Evolutionary conservation across 2,797 vertebrate species (phyloP).

Genomic region (Macropodus opercularis): DNA sequence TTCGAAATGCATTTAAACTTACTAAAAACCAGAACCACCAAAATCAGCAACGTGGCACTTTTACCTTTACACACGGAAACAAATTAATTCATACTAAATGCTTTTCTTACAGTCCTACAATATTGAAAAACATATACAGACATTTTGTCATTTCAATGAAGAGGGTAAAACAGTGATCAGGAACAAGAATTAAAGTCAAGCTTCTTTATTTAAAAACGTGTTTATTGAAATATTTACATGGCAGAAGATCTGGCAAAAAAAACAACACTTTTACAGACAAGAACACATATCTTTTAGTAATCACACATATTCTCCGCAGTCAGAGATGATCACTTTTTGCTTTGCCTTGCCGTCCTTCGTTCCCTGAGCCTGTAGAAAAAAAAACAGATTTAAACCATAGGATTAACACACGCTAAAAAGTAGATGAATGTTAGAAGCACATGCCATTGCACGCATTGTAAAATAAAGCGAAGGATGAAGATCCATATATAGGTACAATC

Average conservation of each 20-base stretch:
- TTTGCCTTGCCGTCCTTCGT: slow-evolving; percentile 93
- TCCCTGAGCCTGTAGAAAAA: slow-evolving; percentile 87
- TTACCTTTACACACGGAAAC: no score
- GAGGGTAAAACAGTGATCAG: no score
- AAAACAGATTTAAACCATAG: neutral
- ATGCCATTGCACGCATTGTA: no score
- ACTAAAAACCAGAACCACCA: no score
- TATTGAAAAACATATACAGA: no score
- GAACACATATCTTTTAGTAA: slow-evolving; percentile 1
- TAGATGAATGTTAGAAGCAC: no score
- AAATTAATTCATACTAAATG: no score
- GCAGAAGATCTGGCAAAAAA: slow-evolving; percentile 42
- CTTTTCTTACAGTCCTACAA: no score
- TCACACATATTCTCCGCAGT: slow-evolving; percentile 93
- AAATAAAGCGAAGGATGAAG: no score
- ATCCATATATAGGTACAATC: no score
- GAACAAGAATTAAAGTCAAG: neutral
- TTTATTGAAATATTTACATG: slow-evolving; percentile 86
- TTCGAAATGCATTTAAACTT: neutral
- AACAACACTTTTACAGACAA: slow-evolving; percentile 5
- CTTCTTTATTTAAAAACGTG: slow-evolving; percentile 60
- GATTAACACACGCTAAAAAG: no score
- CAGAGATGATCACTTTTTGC: slow-evolving; percentile 95
- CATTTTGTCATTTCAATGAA: no score
- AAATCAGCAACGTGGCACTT: neutral